Evolutionary conservation across 2,888 invertebrate species (phyloP).

Genomic region (Polymixis flavicincta): DNA sequence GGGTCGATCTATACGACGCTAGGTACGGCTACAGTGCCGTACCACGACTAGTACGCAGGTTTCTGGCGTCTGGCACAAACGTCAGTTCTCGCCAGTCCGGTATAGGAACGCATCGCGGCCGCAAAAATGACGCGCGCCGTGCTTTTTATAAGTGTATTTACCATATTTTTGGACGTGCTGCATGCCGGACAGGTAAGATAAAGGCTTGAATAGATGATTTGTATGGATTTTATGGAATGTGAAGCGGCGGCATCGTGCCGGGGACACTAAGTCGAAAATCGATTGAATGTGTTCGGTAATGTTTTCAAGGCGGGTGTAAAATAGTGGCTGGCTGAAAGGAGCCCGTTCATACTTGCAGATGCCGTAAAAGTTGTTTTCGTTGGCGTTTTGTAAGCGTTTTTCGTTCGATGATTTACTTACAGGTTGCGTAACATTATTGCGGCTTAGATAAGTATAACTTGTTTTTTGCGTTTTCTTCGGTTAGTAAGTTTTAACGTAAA

Average conservation of each 20-base stretch:
- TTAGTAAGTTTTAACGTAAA: constrained; percentile 19
- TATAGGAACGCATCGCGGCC: constrained; percentile 84
- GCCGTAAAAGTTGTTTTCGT: constrained; percentile 83
- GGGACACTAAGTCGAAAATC: constrained; percentile 83
- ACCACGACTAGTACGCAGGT: constrained; percentile 88
- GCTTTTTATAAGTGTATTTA: constrained; percentile 91
- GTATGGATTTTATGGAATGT: constrained; percentile 52
- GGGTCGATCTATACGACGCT: constrained; percentile 90
- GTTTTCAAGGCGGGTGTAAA: constrained; percentile 87
- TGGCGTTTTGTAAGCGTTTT: constrained; percentile 68
- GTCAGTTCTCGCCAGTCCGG: constrained; percentile 81
- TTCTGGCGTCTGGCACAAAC: constrained; percentile 85
- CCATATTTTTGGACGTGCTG: constrained; percentile 91
- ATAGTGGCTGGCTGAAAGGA: constrained; percentile 84
- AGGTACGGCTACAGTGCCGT: constrained; percentile 88
- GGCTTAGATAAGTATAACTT: constrained; percentile 22
- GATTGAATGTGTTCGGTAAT: constrained; percentile 85
- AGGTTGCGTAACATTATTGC: constrained; percentile 78
- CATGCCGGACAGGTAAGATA: constrained; percentile 90
- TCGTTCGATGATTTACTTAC: constrained; percentile 66
- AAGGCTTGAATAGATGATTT: constrained; percentile 58
- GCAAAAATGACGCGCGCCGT: constrained; percentile 92
- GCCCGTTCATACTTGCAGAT: constrained; percentile 76
- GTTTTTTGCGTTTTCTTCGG: constrained; percentile 24
- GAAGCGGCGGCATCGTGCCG: constrained; percentile 55